Conservation (phyloP, 2,113 vertebrate genomes). For the Aspidoscelis tigris region DNA sequence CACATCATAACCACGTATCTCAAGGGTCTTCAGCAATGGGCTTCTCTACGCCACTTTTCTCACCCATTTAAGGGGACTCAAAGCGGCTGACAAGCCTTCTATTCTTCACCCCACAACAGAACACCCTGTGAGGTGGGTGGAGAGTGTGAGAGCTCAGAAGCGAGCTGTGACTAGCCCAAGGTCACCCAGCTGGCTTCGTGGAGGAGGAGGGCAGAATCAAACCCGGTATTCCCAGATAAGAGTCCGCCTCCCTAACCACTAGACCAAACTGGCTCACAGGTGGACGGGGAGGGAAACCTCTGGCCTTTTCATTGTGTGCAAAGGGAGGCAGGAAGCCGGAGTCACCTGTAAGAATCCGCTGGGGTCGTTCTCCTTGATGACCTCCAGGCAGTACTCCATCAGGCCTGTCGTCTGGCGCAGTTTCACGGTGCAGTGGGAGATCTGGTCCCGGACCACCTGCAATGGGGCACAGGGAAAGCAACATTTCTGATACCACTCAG, state of each 20-base stretch:
- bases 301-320: background rate
- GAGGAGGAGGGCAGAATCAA: too few species aligned
- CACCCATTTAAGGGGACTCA: too few species aligned
- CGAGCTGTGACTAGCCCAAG: too few species aligned
- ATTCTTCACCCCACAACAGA: too few species aligned
- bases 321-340: background rate
- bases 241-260: too few species aligned
- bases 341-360: constrained; percentile 96
- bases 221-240: too few species aligned
- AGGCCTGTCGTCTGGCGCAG: constrained; percentile 96
- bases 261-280: too few species aligned
- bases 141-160: too few species aligned
- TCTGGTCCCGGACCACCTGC: constrained; percentile 97
- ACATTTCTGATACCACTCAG: background rate
- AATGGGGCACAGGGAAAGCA: constrained; percentile 3
- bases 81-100: too few species aligned
- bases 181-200: too few species aligned
- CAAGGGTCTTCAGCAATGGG: background rate
- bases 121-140: too few species aligned
- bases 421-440: constrained; percentile 97
- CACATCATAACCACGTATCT: background rate
- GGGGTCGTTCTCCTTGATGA: constrained; percentile 98
- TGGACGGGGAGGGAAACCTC: background rate
- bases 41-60: too few species aligned
- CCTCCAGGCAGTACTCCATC: constrained; percentile 99